Evolutionary conservation across 2,113 vertebrate genomes (phyloP), one percentile per base, ranked within the genome.

Genomic region (Acrocephalus kingi): DNA sequence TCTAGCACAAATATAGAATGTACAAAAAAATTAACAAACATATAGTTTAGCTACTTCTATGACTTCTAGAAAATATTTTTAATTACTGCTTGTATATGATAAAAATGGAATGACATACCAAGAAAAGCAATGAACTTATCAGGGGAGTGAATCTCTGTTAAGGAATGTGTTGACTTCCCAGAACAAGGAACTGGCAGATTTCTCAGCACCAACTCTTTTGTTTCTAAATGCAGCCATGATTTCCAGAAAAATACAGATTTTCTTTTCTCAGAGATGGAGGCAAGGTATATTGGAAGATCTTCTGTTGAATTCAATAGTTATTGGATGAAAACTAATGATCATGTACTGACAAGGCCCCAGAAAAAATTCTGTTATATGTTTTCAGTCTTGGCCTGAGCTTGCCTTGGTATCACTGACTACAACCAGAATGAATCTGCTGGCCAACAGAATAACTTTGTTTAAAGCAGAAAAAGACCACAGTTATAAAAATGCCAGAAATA

Each of bases 71-170:
- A 94, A 71, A 39, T 59, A 55, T 46, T 52, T 78, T 73, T 15
- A 66, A 86, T 62, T 73, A 17, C 9, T 52, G 4, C 31, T 58
- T 52, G 0, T 33, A 49, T 64, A 10, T 69, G 13, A 83, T 88
- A 87, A 94, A 90, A 80, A 66, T 41, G 2, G 12, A 80, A 61
- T 49, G 5, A 66, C 14, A 62, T 91, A 87, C 59, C 30, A 72
- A 73, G 45, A 69, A 79, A 84, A 83, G 24, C 49, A 87, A 84
- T 71, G 18, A 80, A 64, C 19, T 92, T 89, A 37, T 72, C 46
- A 94, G 35, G 37, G 73, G 94, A 95, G 21, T 63, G 67, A 94
- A n/a, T 68, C n/a, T 84, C 27, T 24, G 51, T 62, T 61, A 80
- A 89, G 71, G 72, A 93, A 88, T n/a, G 20, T 23, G 24, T 23